Evolutionary conservation across 2,888 invertebrate genomes (phyloP).

Genomic region (Limnephilus auricula): DNA sequence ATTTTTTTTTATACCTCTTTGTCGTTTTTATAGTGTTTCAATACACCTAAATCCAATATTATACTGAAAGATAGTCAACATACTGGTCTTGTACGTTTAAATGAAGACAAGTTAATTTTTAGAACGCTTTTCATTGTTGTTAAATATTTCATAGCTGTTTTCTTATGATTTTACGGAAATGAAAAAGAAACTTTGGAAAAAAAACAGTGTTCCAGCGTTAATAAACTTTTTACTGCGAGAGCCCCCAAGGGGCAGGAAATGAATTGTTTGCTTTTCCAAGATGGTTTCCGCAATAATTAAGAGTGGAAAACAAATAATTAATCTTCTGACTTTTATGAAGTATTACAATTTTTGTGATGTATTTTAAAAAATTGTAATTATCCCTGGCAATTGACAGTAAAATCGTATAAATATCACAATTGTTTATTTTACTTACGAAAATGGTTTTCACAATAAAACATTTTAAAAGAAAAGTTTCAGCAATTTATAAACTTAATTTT

Average conservation of each 20-base stretch:
- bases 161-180: not conserved
- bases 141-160: no score
- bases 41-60: not conserved
- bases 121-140: not conserved
- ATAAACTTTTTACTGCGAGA: not conserved
- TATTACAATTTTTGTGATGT: not conserved
- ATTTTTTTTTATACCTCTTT: no score
- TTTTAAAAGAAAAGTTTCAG: not conserved
- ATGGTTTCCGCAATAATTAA: not conserved
- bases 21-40: no score
- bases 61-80: not conserved
- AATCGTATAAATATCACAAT: no score
- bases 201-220: not conserved
- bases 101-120: not conserved
- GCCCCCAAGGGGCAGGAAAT: not conserved
- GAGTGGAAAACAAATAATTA: not conserved
- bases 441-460: not conserved
- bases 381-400: not conserved
- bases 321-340: not conserved
- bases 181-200: not conserved
- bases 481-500: not conserved
- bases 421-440: not conserved
- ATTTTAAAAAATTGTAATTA: no score
- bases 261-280: not conserved
- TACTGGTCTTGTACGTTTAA: not conserved